phyloP scores from a whole-genome alignment of 2,797 vertebrate species.

The Lepilemur ruficaudatus region DNA sequence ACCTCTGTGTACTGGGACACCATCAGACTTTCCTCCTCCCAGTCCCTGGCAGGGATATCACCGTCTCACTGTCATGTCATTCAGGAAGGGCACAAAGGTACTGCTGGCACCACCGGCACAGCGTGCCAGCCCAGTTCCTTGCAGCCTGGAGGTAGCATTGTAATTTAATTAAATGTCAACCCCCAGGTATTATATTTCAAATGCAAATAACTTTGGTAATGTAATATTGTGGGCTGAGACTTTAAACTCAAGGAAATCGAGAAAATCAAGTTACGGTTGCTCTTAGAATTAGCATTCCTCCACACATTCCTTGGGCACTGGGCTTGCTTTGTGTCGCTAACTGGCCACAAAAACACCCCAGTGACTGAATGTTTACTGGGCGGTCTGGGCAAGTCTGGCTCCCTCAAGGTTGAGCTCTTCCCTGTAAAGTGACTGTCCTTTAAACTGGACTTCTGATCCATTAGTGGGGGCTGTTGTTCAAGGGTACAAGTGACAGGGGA shows the following conservation, averaged over 20 bases:
- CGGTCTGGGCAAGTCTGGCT: not conserved
- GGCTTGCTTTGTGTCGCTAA: constrained; percentile 54
- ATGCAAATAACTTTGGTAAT: constrained; percentile 78
- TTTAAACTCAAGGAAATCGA: constrained; percentile 76
- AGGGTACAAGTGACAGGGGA: not conserved
- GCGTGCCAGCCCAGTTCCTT: constrained; percentile 45
- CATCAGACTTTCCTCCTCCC: not conserved
- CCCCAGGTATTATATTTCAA: constrained; percentile 76
- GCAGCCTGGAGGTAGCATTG: constrained; percentile 61
- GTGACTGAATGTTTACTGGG: not conserved
- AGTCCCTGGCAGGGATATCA: not conserved
- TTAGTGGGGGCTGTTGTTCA: not conserved
- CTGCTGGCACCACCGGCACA: not conserved
- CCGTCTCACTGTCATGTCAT: not conserved
- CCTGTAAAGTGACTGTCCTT: not conserved
- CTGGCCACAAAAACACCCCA: not conserved
- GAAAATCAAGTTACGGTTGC: constrained; percentile 77
- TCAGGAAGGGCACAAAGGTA: constrained; percentile 44
- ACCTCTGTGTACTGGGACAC: not conserved
- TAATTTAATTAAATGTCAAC: constrained; percentile 76
- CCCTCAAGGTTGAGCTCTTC: not conserved
- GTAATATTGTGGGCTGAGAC: constrained; percentile 72
- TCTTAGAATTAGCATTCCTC: constrained; percentile 78
- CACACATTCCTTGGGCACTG: constrained; percentile 57
- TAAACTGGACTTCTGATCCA: not conserved